phyloP scores from a whole-genome alignment of 2,888 invertebrate genomes.

The Biston betularia region DNA sequence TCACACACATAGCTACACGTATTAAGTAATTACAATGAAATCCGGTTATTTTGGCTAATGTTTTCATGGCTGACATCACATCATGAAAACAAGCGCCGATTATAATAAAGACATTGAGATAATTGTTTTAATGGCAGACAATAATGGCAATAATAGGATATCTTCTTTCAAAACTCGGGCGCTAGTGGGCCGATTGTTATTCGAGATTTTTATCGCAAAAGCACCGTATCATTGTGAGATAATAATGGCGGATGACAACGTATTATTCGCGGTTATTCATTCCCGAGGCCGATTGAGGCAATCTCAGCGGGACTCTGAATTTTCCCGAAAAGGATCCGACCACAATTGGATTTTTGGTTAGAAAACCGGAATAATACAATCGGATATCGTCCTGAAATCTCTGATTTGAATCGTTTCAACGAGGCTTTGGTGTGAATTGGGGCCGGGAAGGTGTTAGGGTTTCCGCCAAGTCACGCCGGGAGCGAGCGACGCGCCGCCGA shows the following conservation, averaged over 20 bases:
- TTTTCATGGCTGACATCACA: constrained; percentile 67
- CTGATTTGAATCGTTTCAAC: constrained; percentile 83
- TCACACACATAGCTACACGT: constrained; percentile 38
- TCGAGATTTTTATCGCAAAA: constrained; percentile 83
- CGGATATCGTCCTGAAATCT: constrained; percentile 84
- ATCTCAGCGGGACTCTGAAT: constrained; percentile 82
- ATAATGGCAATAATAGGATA: constrained; percentile 71
- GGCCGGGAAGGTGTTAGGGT: constrained; percentile 68
- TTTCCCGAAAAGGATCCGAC: constrained; percentile 78
- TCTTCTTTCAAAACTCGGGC: constrained; percentile 72
- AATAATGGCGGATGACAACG: constrained; percentile 85
- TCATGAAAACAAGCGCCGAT: constrained; percentile 55
- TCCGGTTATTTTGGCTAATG: constrained; percentile 66
- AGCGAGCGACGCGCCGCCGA: constrained; percentile 5
- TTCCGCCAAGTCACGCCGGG: constrained; percentile 67
- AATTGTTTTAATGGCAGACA: constrained; percentile 72
- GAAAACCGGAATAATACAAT: constrained; percentile 85
- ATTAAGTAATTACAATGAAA: constrained; percentile 67
- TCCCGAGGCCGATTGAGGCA: constrained; percentile 77
- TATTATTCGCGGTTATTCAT: constrained; percentile 84
- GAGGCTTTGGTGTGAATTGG: constrained; percentile 79
- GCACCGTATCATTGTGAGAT: constrained; percentile 84
- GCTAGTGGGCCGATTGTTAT: constrained; percentile 74
- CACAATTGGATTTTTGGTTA: constrained; percentile 86
- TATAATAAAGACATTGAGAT: constrained; percentile 76